Percentiles rank a stretch among this genome's conserved stretches.
These are phyloP conservation scores for Diplodus puntazzo DNA, from an alignment of 2,797 vertebrate genomes.

Conservation along the genomic window DNA sequence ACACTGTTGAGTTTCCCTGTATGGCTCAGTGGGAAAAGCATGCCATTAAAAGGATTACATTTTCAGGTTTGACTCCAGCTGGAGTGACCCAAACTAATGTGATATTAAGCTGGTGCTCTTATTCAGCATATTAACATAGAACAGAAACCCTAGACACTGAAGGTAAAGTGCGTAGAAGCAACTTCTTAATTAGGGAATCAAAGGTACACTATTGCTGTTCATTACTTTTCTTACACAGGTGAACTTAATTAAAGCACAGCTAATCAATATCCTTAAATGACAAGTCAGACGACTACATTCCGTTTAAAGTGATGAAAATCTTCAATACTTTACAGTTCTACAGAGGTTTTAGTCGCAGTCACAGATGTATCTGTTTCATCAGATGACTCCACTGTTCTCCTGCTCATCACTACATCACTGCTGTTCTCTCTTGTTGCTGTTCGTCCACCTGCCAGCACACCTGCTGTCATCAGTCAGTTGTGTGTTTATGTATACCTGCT, in stretches of 20 bases:
- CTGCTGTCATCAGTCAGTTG: neutral
- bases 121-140: neutral
- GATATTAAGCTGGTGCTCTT: conserved; percentile 10
- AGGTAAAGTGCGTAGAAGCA: neutral
- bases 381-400: neutral
- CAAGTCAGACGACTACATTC: too few relatives aligned
- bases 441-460: neutral
- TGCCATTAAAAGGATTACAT: conserved; percentile 1
- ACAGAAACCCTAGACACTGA: neutral
- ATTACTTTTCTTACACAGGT: neutral
- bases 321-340: neutral
- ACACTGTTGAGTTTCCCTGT: neutral
- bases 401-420: neutral
- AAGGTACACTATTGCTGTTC: neutral
- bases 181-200: neutral
- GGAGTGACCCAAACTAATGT: neutral
- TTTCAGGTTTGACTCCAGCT: conserved; percentile 5
- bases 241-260: neutral
- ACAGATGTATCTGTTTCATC: neutral
- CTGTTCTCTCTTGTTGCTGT: neutral
- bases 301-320: neutral
- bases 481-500: neutral
- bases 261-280: neutral
- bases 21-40: neutral
- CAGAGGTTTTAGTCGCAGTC: neutral